phyloP scores from a whole-genome alignment of 1,140 invertebrate genomes.

The Glossosoma conforme region DNA sequence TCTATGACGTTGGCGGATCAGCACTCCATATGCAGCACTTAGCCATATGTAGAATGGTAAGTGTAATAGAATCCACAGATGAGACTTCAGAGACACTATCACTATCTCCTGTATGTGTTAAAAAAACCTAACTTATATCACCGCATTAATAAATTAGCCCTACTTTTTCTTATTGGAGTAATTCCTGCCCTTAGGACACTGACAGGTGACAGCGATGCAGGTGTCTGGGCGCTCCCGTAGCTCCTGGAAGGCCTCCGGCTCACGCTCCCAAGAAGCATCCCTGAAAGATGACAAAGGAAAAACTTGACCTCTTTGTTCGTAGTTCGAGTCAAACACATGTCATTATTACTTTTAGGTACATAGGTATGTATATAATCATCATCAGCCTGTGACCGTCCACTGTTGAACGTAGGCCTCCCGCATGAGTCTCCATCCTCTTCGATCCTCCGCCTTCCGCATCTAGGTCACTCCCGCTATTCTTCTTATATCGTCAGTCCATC shows the following conservation, averaged over 20 bases:
- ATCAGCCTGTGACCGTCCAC: no score
- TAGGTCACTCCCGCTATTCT: no score
- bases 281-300: constrained; percentile 33
- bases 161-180: constrained; percentile 27
- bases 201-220: constrained; percentile 35
- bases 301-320: no score
- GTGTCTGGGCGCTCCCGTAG: constrained; percentile 37
- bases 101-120: not conserved
- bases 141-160: not conserved
- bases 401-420: no score
- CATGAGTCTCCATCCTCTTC: no score
- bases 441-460: no score
- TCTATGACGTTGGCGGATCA: not conserved
- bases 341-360: no score
- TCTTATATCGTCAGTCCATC: no score
- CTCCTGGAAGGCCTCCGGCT: constrained; percentile 56
- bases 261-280: constrained; percentile 65
- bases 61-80: not conserved
- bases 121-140: no score
- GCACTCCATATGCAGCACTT: not conserved
- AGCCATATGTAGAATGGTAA: not conserved
- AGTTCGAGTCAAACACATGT: no score
- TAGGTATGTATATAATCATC: no score
- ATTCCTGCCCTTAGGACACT: constrained; percentile 34
- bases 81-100: not conserved